A percentile compares a stretch with the other conserved stretches of the same genome.
These are phyloP conservation scores for Elegia similella DNA, from an alignment of 2,888 invertebrate genomes.

Conservation along the genomic window DNA sequence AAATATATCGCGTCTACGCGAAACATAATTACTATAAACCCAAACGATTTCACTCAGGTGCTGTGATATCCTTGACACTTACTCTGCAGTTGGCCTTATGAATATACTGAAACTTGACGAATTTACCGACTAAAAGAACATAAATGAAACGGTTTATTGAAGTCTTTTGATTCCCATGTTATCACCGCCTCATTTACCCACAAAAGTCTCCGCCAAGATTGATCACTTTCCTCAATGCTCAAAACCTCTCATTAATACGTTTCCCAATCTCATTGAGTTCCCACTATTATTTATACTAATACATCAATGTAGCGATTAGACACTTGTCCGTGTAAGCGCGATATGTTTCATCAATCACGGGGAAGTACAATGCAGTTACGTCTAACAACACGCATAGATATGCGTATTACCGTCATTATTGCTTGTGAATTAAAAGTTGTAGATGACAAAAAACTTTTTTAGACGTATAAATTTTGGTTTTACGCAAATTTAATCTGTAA, in stretches of 20 bases:
- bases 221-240: constrained; percentile 37
- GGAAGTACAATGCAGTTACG: background rate
- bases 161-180: background rate
- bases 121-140: no score
- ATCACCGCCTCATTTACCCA: background rate
- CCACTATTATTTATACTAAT: constrained; percentile 49
- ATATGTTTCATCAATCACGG: constrained; percentile 44
- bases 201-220: constrained; percentile 32
- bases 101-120: no score
- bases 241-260: constrained; percentile 29
- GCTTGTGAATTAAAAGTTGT: background rate
- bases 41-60: no score
- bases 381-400: background rate
- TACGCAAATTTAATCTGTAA: constrained; percentile 36
- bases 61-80: no score
- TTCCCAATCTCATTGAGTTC: constrained; percentile 20
- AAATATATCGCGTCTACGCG: no score
- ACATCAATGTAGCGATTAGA: constrained; percentile 67
- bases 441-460: background rate
- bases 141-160: no score
- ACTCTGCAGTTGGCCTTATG: no score
- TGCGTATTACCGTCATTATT: background rate
- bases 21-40: no score
- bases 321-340: constrained; percentile 55
- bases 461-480: background rate